Base-by-base conservation (phyloP, 1,140 invertebrate species). In the Lucilia sericata region DNA sequence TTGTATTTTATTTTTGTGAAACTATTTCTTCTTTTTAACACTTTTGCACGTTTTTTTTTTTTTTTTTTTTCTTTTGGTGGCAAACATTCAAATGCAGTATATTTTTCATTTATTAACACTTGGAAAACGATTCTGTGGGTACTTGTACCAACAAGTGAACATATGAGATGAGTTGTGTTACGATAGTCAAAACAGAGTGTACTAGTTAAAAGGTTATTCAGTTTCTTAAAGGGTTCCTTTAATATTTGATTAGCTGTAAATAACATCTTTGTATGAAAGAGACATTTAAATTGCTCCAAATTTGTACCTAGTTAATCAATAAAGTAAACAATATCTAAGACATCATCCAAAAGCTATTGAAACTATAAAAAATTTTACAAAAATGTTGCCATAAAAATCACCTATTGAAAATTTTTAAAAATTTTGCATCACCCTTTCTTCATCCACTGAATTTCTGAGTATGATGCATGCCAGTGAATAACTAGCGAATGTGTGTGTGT, bases 71-170 rank as follows among this genome's bases (percentile, higher is more conserved):
- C 49, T 5, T 25, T 51, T 47, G 34, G 34, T 47, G 34, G 76
- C 76, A 49, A 80, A 49, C 42, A 80, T 49, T 80, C 76, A 80
- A 80, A 80, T 80, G 42, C 76, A 80, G 76, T 49, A 51, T 49
- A 51, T 49, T 80, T 49, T 80, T 49, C 76, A 49, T 80, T 80
- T 80, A 80, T 80, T 80, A 80, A 80, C 76, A 49, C 76, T 51
- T 80, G 19, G 76, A 80, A 80, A 80, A 80, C 42, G 42, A 21
- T 80, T 80, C 76, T 80, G 76, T 25, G 76, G 76, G n/a, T 49
- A 51, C 42, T 80, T 49, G 42, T 49, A 49, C 74, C 34, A 42
- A 47, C 55, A 60, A 60, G 55, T 60, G 55, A 7, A 60, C 55
- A 60, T 5, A 60, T 60, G 55, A 17, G 55, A 17, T 60, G 55